Evolutionary conservation across 1,140 invertebrate species (phyloP), one percentile per base, ranked within the genome.

Genomic region (Ips typographus): DNA sequence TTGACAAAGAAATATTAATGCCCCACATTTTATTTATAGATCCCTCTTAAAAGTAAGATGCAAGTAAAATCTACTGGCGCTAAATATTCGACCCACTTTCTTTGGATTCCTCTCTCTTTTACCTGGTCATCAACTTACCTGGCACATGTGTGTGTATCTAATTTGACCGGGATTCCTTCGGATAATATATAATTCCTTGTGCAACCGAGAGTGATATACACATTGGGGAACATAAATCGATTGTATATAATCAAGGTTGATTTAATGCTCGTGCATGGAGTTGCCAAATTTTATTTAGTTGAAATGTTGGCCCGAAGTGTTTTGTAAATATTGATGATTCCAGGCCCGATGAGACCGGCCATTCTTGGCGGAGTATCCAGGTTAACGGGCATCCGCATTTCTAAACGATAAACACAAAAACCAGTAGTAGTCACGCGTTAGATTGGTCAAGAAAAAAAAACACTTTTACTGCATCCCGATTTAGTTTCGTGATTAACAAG

Each of bases 1-100:
- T 65, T 65, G 64, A 65, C 64, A 65, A 65, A 65, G 64, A 65
- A 56, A 65, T 65, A 65, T 65, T 58, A 65, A 58, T 58, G 64
- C 42, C 56, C 64, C 64, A 65, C 64, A 65, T 65, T 57, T 65
- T 65, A 65, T 65, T 65, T 65, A 52, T 65, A 65, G 64, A 4
- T 44, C 42, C 42, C 22, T 22, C 22, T 22, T 22, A 22, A 57
- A 65, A 44, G 22, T 43, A 56, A 64, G 36, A 57, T 44, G 56
- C 43, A 44, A 43, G 56, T 22, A 38, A 65, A 65, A 65, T 37
- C 40, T 38, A 65, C 40, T 58, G 64, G 56, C 40, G 64, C 56
- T 43, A 57, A 65, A 58, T 65, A 58, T 57, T 40, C 57, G 64
- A 65, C 64, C 64, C 53, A 65, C 5, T 65, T 65, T 4, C 61